Base-by-base conservation (phyloP, 2,888 invertebrate genomes). In the Drosophila maculinotata region DNA sequence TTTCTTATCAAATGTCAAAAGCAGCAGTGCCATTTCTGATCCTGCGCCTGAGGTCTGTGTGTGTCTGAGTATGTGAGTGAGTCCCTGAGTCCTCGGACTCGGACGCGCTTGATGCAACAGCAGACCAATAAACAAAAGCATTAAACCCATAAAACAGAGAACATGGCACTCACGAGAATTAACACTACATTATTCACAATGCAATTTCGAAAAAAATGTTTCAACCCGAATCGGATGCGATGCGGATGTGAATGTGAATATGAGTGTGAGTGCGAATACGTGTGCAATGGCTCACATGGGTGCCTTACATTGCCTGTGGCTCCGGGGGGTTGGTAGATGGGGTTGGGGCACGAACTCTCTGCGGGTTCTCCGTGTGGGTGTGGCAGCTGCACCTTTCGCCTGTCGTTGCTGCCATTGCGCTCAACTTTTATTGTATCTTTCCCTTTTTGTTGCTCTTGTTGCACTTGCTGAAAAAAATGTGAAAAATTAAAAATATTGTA, bases 111-210 rank as follows among this genome's bases (percentile, higher is more conserved):
- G 68, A 74, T 78, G 85, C 79, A 78, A 75, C 82, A 79, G 77
- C 84, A 68, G 79, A 82, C 87, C 86, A 83, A 84, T 86, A 84
- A 84, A 86, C 87, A 88, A 84, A 86, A 80, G 86, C 86, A 87
- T 88, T 87, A 86, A 87, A 76, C 77, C 83, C 89, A 89, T 89
- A 86, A 86, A 72, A 87, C 76, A 64, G 84, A 70, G 79, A 76
- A 79, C 85, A 88, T 87, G 81, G 89, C 86, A 89, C 89, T 88
- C 88, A 74, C 79, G 89, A 87, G 88, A 86, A 88, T 88, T 88
- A 88, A 88, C 88, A 88, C 88, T 88, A 83, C 89, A 88, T 89
- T 89, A 88, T 88, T 88, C 86, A 89, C 86, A 76, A 86, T 79
- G 80, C 89, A 88, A 81, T 87, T 88, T 83, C 71, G 64, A 68